phyloP scores from a whole-genome alignment of 2,113 vertebrate species.

The Charadrius vociferus region DNA sequence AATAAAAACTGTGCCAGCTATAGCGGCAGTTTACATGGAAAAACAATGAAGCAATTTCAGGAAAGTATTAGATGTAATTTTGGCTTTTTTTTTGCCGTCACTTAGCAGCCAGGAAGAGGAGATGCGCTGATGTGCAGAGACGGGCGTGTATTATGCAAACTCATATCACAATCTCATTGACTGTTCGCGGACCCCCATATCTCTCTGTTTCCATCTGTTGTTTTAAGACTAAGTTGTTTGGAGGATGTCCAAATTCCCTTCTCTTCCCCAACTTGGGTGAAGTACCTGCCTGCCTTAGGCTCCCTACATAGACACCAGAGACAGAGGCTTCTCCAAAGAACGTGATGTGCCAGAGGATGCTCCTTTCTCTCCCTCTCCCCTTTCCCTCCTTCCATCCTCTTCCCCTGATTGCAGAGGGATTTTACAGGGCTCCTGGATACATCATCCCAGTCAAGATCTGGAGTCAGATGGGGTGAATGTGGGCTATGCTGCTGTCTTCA shows the following conservation, averaged over 20 bases:
- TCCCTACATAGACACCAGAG: background rate
- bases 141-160: conserved; percentile 13
- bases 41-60: conserved; percentile 47
- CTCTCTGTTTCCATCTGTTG: conserved; percentile 58
- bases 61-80: conserved; percentile 44
- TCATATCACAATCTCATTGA: conserved; percentile 42
- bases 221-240: conserved; percentile 58
- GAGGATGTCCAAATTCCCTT: conserved; percentile 55
- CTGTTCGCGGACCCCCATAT: conserved; percentile 30
- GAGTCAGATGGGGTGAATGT: background rate
- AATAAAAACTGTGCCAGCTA: conserved; percentile 35
- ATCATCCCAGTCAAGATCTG: background rate
- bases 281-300: conserved; percentile 53
- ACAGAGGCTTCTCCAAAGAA: background rate
- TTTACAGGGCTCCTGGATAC: background rate
- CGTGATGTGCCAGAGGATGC: background rate
- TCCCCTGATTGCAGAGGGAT: background rate
- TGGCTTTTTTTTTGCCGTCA: conserved; percentile 35
- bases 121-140: conserved; percentile 7
- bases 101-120: conserved; percentile 35
- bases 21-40: conserved; percentile 39
- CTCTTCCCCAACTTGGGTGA: background rate
- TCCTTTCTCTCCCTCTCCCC: background rate
- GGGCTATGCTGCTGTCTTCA: background rate
- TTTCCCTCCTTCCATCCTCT: background rate